Evolutionary conservation across 2,113 vertebrate species (phyloP), one percentile per base, ranked within the genome.

Genomic region (Potamarius usumacintae): DNA sequence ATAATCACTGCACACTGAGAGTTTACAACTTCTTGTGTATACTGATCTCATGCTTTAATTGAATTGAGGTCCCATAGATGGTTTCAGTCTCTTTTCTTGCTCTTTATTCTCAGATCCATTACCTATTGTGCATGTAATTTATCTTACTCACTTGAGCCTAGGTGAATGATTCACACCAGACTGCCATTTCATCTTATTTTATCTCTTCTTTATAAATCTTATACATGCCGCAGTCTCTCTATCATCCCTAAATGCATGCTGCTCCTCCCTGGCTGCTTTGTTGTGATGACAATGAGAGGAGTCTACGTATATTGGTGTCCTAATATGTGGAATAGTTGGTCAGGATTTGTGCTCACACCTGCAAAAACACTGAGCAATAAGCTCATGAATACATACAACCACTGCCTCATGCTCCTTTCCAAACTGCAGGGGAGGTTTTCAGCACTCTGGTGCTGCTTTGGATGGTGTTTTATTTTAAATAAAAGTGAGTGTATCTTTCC

Each of bases 361-460:
- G 77, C 12, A 77, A 82, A 42, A 53, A n/a, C 82, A 82, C 30
- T 85, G 86, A 89, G 76, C 65, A 83, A 85, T 85, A 79, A 78
- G 69, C 71, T 88, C 27, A 82, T 87, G 65, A 85, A 85, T 50
- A 82, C 71, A 82, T n/a, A 65, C 42, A 22, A n/a, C 77, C 62
- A 48, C 55, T 80, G 55, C 48, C 53, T 81, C 58, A 14, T 27
- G 15, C 63, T 71, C 20, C 50, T 57, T 58, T 81, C 55, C 55
- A 80, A 71, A 80, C 30, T n/a, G 48, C 65, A 63, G 74, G 83
- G 86, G 25, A 53, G 53, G 11, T 55, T 62, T 17, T 84, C 82
- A 76, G 67, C 27, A 77, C 85, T 27, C n/a, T 76, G 52, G 53
- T 53, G 17, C 25, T 67, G 72, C 60, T 65, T 82, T 20, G n/a